Percentiles rank a stretch among this genome's conserved stretches.
These are phyloP conservation scores for Drosophila auraria DNA, from an alignment of 1,140 invertebrate genomes.

Conservation along the genomic window DNA sequence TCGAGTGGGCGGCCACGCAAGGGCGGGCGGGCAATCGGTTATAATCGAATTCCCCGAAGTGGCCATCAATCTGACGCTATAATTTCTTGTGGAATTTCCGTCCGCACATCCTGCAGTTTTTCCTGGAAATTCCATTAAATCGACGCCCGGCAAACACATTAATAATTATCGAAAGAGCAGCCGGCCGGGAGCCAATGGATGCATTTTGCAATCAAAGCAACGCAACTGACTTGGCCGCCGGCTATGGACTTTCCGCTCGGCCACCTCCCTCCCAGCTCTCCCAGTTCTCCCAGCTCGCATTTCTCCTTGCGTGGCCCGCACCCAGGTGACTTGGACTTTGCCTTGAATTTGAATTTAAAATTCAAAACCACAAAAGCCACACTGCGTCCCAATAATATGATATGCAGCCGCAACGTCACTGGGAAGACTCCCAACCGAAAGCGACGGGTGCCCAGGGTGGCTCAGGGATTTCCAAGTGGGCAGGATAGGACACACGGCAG, in stretches of 20 bases:
- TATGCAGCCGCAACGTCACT: conserved; percentile 46
- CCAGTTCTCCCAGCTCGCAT: neutral
- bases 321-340: conserved; percentile 33
- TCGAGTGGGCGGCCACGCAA: neutral
- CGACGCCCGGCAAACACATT: conserved; percentile 22
- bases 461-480: conserved; percentile 25
- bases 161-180: conserved; percentile 27
- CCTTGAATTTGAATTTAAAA: conserved; percentile 53
- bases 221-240: neutral
- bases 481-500: neutral
- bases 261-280: neutral
- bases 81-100: conserved; percentile 41
- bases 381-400: conserved; percentile 58
- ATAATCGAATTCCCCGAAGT: conserved; percentile 33
- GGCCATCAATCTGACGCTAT: conserved; percentile 45
- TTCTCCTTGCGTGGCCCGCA: neutral
- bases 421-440: conserved; percentile 18
- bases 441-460: neutral
- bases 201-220: conserved; percentile 27
- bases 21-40: conserved; percentile 5
- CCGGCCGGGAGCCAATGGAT: conserved; percentile 6
- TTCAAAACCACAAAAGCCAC: conserved; percentile 44
- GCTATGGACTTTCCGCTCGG: neutral
- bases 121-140: conserved; percentile 39
- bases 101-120: conserved; percentile 30